Conservation (phyloP, 2,797 vertebrate species). For the Myotis daubentonii region DNA sequence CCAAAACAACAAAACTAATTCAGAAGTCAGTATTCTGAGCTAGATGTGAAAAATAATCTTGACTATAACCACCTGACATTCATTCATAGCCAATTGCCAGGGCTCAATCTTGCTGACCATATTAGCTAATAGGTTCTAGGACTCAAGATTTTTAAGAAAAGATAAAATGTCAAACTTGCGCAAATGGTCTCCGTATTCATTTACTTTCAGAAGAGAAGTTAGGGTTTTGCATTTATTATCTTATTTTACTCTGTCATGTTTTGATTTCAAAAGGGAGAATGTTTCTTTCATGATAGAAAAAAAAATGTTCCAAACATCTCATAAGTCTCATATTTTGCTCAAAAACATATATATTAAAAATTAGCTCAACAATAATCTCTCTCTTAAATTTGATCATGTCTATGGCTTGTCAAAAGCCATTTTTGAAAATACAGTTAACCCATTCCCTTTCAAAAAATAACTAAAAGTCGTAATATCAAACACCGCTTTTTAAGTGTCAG, state of each 20-base stretch:
- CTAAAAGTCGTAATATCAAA: constrained; percentile 39
- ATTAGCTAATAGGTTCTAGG: constrained; percentile 15
- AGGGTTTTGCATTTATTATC: constrained; percentile 13
- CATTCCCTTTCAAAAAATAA: background rate
- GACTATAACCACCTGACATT: background rate
- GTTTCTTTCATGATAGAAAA: constrained; percentile 31
- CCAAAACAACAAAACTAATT: background rate
- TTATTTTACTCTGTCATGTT: constrained; percentile 2
- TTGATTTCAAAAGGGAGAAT: constrained; percentile 23
- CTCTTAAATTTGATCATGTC: constrained; percentile 19
- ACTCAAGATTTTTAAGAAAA: constrained; percentile 20
- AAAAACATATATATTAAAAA: constrained; percentile 60
- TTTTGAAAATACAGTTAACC: constrained; percentile 36
- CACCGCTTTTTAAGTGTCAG: constrained; percentile 40
- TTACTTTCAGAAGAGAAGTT: constrained; percentile 35
- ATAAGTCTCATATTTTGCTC: constrained; percentile 42
- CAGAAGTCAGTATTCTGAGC: constrained; percentile 47
- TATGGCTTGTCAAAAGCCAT: constrained; percentile 21
- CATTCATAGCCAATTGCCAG: background rate
- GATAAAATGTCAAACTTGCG: background rate
- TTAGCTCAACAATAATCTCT: constrained; percentile 27
- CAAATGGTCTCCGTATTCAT: background rate
- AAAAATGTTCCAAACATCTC: background rate
- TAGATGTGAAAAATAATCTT: background rate
- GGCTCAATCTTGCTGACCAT: background rate